Conservation (phyloP, 2,113 vertebrate species). For the Nothoprocta pentlandii region DNA sequence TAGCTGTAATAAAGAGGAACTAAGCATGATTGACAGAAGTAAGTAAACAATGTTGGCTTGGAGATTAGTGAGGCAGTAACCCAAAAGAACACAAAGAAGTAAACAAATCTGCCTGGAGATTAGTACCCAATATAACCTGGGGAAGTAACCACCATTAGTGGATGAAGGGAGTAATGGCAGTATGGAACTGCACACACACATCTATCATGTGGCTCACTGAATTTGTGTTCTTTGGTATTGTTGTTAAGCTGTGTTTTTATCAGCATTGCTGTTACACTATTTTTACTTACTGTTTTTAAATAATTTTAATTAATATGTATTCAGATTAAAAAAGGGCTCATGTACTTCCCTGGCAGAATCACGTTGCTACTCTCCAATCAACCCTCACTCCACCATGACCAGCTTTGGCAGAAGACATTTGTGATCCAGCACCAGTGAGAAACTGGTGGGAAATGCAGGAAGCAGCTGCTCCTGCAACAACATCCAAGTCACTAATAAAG, state of each 20-base stretch:
- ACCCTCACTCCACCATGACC: background rate
- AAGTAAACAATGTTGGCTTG: background rate
- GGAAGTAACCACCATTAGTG: background rate
- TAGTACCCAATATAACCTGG: background rate
- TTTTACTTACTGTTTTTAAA: background rate
- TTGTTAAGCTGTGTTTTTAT: background rate
- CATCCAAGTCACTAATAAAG: background rate
- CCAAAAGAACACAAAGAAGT: background rate
- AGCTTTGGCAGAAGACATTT: background rate
- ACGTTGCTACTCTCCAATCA: background rate
- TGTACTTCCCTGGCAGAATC: background rate
- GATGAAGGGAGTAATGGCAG: background rate
- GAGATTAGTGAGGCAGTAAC: background rate
- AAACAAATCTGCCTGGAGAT: background rate
- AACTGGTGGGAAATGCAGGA: background rate
- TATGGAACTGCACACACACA: too few species aligned
- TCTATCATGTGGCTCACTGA: too few species aligned
- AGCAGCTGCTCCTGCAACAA: background rate
- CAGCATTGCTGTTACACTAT: background rate
- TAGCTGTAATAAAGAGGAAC: background rate
- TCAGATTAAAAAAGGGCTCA: background rate
- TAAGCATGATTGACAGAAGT: background rate
- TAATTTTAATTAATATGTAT: background rate
- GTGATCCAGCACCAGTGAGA: background rate
- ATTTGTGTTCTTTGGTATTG: background rate